Conservation (phyloP, 2,888 invertebrate species). For the Cybosia mesomella region DNA sequence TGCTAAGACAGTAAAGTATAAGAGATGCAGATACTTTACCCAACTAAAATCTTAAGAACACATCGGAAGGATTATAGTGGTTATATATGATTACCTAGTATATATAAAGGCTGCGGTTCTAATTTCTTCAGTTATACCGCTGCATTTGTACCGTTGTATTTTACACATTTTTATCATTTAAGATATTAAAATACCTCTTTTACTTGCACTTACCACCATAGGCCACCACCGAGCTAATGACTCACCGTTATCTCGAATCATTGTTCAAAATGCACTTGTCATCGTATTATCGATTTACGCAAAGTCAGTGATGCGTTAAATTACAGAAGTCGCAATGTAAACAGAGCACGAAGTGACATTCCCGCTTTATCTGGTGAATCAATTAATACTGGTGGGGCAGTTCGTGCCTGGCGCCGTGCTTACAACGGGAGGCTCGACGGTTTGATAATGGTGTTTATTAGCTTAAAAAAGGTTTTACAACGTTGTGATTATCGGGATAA, state of each 20-base stretch:
- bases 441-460: slow-evolving; percentile 10
- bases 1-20: too few relatives aligned
- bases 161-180: neutral
- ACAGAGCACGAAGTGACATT: slow-evolving; percentile 69
- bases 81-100: too few relatives aligned
- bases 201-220: neutral
- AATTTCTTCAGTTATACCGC: too few relatives aligned
- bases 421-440: slow-evolving; percentile 7
- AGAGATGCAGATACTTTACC: too few relatives aligned
- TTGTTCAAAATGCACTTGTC: slow-evolving; percentile 28
- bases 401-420: slow-evolving; percentile 62
- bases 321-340: slow-evolving; percentile 46
- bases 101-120: too few relatives aligned
- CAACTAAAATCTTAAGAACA: too few relatives aligned
- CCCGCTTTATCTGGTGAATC: slow-evolving; percentile 75
- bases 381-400: slow-evolving; percentile 66
- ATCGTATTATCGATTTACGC: slow-evolving; percentile 29
- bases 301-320: slow-evolving; percentile 41
- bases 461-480: slow-evolving; percentile 3
- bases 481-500: neutral
- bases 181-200: too few relatives aligned
- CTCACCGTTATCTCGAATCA: slow-evolving; percentile 6
- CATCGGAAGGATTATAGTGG: too few relatives aligned
- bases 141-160: too few relatives aligned
- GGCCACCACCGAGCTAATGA: neutral